phyloP scores from a whole-genome alignment of 2,797 vertebrate genomes.

The Sorex maritimensis region DNA sequence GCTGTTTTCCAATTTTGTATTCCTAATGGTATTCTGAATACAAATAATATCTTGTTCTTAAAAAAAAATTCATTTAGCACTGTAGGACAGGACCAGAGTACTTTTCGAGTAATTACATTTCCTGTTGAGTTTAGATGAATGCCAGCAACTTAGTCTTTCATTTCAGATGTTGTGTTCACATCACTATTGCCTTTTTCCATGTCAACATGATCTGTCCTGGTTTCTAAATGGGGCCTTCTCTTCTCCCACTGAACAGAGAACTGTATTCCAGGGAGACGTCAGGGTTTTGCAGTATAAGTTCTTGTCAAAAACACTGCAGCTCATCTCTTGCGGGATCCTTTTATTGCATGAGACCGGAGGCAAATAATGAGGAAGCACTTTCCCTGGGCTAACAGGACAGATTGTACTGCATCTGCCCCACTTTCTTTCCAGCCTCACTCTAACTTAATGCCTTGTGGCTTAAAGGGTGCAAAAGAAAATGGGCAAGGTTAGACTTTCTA shows the following conservation, averaged over 20 bases:
- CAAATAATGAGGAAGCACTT: slow-evolving; percentile 76
- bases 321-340: slow-evolving; percentile 72
- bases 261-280: slow-evolving; percentile 69
- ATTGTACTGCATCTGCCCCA: slow-evolving; percentile 74
- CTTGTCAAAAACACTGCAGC: slow-evolving; percentile 72
- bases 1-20: slow-evolving; percentile 13
- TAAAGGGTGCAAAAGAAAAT: slow-evolving; percentile 46
- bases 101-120: slow-evolving; percentile 76
- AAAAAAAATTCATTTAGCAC: slow-evolving; percentile 39
- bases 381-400: slow-evolving; percentile 66
- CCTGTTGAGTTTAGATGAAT: slow-evolving; percentile 66
- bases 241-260: slow-evolving; percentile 57
- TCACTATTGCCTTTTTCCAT: slow-evolving; percentile 56
- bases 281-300: slow-evolving; percentile 47
- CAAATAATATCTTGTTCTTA: background rate
- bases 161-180: slow-evolving; percentile 68
- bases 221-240: slow-evolving; percentile 87
- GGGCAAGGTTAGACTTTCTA: slow-evolving; percentile 39
- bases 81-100: slow-evolving; percentile 24
- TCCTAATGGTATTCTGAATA: slow-evolving; percentile 11
- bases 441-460: slow-evolving; percentile 31
- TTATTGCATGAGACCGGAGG: slow-evolving; percentile 70
- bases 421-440: slow-evolving; percentile 61
- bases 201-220: slow-evolving; percentile 83
- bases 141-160: slow-evolving; percentile 57